Evolutionary conservation across 2,797 vertebrate genomes (phyloP), one percentile per base, ranked within the genome.

Genomic region (Sphenopsis melanotis): DNA sequence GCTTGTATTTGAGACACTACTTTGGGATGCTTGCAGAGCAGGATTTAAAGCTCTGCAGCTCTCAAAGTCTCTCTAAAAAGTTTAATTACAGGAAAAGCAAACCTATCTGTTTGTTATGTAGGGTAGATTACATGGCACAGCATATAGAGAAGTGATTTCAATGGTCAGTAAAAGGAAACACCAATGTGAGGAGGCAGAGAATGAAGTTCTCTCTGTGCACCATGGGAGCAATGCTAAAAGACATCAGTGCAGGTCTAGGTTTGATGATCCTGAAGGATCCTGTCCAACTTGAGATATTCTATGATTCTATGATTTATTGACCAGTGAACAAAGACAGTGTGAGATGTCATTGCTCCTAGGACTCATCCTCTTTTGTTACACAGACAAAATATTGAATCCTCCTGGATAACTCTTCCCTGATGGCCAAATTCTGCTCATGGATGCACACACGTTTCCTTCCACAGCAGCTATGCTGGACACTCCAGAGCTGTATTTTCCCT

Each of bases 81-180:
- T 75, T 95, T 87, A 96, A 95, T 85, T 85, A 80, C 1, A 72
- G 76, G 76, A 83, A 91, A 71, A 93, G 47, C n/a, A 71, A 93
- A 47, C 36, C 36, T n/a, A 69, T 70, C 69, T 1, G 2, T 76
- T 66, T 72, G 47, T 55, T 85, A 30, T 41, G 29, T 9, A 37
- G 36, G 42, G 24, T 23, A n/a, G 20, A 53, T 64, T 59, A 69
- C 7, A 18, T 1, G 2, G 36, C 56, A 55, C 3, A 63, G 39
- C 15, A 14, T 2, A 56, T 7, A 70, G 0, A 63, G 23, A 63
- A 78, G 15, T 61, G 59, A 75, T 44, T 83, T 56, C 49, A 49
- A 10, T 21, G 37, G 66, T 66, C 69, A 89, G 61, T n/a, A 81
- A 87, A 89, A 37, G 44, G 68, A 59, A 83, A 37, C 15, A 57